A percentile compares a stretch with the other conserved stretches of the same genome.
These are phyloP conservation scores for Drosophila stalkeri DNA, from an alignment of 2,888 invertebrate species.

Conservation along the genomic window DNA sequence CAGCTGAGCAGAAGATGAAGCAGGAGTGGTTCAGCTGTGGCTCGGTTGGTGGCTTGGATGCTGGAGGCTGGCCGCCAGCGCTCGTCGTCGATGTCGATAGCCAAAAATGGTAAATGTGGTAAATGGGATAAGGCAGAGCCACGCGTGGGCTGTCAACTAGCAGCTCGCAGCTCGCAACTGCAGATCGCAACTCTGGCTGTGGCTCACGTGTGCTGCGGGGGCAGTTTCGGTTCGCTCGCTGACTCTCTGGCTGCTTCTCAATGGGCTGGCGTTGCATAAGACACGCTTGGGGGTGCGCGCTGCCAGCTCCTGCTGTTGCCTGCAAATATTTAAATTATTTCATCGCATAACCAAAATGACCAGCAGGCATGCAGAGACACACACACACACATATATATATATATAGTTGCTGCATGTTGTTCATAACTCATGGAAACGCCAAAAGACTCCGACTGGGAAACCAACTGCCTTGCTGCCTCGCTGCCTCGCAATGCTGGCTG, in stretches of 20 bases:
- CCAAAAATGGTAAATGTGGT: slow-evolving; percentile 81
- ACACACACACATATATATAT: slow-evolving; percentile 10
- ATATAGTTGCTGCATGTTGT: slow-evolving; percentile 47
- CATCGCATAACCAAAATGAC: slow-evolving; percentile 79
- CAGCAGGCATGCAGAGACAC: slow-evolving; percentile 65
- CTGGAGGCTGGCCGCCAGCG: slow-evolving; percentile 74
- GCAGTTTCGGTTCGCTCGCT: background rate
- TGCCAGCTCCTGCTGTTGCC: slow-evolving; percentile 53
- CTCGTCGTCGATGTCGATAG: slow-evolving; percentile 74
- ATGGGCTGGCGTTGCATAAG: slow-evolving; percentile 68
- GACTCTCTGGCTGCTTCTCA: slow-evolving; percentile 17
- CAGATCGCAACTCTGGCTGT: slow-evolving; percentile 10
- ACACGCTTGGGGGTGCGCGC: slow-evolving; percentile 68
- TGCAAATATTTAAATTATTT: slow-evolving; percentile 79
- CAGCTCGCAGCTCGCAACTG: slow-evolving; percentile 24
- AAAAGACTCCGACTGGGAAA: slow-evolving; percentile 54
- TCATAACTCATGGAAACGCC: slow-evolving; percentile 74
- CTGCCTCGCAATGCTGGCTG: slow-evolving; percentile 11
- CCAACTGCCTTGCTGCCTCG: slow-evolving; percentile 9
- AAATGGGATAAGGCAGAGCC: slow-evolving; percentile 80
- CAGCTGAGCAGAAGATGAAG: slow-evolving; percentile 49
- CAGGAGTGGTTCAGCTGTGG: slow-evolving; percentile 70
- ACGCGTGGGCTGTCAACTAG: slow-evolving; percentile 78
- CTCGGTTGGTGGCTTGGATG: slow-evolving; percentile 39
- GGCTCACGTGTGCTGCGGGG: slow-evolving; percentile 46